These are phyloP conservation scores for Varanus salvator DNA, from an alignment of 2,113 vertebrate species.

Conservation along the genomic window DNA sequence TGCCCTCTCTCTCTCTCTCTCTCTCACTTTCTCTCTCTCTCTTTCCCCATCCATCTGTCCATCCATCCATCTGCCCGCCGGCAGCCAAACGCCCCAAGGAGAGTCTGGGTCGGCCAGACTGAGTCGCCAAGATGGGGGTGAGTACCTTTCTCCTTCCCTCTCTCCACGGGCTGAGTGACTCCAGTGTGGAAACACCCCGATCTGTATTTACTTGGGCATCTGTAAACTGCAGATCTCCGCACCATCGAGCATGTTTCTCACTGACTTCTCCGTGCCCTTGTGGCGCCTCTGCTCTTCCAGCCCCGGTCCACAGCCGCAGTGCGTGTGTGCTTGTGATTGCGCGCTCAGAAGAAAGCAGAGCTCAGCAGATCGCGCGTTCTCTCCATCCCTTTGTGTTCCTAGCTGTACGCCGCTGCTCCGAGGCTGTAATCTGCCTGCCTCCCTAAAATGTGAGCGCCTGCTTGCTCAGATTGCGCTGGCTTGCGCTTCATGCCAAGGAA, in stretches of 20 bases:
- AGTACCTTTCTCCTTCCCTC: constrained; percentile 14
- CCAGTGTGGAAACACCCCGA: not conserved
- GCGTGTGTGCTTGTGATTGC: not conserved
- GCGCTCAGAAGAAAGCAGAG: not conserved
- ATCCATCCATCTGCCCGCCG: constrained; percentile 39
- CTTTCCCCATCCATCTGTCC: not conserved
- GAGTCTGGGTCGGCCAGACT: constrained; percentile 29
- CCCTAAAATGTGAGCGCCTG: too few relatives aligned
- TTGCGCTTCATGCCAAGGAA: too few relatives aligned
- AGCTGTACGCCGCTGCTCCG: too few relatives aligned
- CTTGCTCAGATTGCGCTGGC: not conserved
- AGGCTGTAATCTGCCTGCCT: too few relatives aligned
- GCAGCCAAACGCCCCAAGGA: not conserved
- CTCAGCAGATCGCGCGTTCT: not conserved
- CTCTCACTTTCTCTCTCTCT: not conserved
- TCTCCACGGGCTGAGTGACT: not conserved
- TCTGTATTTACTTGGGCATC: fast-evolving
- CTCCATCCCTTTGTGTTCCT: not conserved
- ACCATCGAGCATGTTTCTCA: not conserved
- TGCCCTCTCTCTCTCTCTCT: constrained; percentile 24
- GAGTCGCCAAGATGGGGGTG: constrained; percentile 71
- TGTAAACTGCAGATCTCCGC: not conserved
- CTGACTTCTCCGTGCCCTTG: not conserved
- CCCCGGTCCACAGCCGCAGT: not conserved
- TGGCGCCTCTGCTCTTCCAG: not conserved